Percentiles rank a stretch among this genome's conserved stretches.
These are phyloP conservation scores for Tubiluchus corallicola DNA, from an alignment of 2,888 invertebrate genomes.

Conservation along the genomic window DNA sequence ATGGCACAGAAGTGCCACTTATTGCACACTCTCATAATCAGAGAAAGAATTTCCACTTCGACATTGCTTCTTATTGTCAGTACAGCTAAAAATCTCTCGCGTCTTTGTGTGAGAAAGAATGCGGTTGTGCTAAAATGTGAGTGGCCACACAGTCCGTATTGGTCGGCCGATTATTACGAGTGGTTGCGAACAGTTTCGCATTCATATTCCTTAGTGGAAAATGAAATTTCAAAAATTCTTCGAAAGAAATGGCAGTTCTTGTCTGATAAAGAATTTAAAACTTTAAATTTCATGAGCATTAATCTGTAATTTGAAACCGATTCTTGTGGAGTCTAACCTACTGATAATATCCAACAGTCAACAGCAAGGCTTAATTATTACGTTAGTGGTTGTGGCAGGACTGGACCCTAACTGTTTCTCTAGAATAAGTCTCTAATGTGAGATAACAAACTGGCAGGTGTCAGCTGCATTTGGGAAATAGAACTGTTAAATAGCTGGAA, in stretches of 20 bases:
- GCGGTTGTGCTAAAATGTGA: slow-evolving; percentile 43
- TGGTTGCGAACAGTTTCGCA: slow-evolving; percentile 44
- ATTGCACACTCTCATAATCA: slow-evolving; percentile 45
- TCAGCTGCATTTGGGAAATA: no score
- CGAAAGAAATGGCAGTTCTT: slow-evolving; percentile 41
- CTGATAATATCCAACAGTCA: no score
- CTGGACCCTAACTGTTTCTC: no score
- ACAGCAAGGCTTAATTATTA: no score
- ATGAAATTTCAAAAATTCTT: slow-evolving; percentile 47
- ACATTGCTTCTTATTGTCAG: slow-evolving; percentile 50
- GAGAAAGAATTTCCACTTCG: slow-evolving; percentile 55
- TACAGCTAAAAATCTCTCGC: slow-evolving; percentile 40
- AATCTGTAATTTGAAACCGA: no score
- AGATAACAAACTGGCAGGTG: no score
- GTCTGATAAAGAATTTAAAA: slow-evolving; percentile 25
- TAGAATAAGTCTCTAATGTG: no score
- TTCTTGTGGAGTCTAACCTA: no score
- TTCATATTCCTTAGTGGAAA: slow-evolving; percentile 44
- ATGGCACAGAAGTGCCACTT: slow-evolving; percentile 45
- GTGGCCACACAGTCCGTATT: slow-evolving; percentile 46
- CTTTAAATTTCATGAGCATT: not conserved
- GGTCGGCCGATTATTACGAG: slow-evolving; percentile 43
- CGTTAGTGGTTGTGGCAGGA: no score
- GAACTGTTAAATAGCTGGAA: no score
- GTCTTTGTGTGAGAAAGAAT: slow-evolving; percentile 41